Percentiles rank a stretch among this genome's conserved stretches.
Conservation (phyloP, 2,888 invertebrate species). For the Eristalis arbustorum region DNA sequence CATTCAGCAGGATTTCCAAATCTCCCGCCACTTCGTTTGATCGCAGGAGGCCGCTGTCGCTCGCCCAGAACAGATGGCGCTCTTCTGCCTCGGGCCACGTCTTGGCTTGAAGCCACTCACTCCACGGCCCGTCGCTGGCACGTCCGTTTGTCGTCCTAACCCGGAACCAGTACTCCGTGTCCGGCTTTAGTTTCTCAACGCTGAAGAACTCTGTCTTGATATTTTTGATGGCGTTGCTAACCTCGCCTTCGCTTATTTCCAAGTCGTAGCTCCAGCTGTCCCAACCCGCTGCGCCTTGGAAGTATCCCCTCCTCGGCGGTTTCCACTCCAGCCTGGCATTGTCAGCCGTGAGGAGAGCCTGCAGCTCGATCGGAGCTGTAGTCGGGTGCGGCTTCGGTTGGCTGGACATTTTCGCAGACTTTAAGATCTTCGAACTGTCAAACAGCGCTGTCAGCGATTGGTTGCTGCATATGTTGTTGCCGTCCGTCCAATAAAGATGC, state of each 20-base stretch:
- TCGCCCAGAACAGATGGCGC: slow-evolving; percentile 85
- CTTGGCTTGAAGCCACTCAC: slow-evolving; percentile 86
- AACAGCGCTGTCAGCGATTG: slow-evolving; percentile 27
- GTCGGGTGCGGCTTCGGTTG: slow-evolving; percentile 90
- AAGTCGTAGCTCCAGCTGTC: slow-evolving; percentile 78
- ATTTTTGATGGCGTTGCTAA: slow-evolving; percentile 76
- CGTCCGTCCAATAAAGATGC: slow-evolving; percentile 45
- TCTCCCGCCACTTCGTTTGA: slow-evolving; percentile 91
- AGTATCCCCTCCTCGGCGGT: slow-evolving; percentile 84
- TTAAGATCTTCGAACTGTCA: slow-evolving; percentile 34
- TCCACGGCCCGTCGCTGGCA: slow-evolving; percentile 90
- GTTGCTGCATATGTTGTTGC: slow-evolving; percentile 45
- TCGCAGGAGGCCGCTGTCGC: slow-evolving; percentile 87
- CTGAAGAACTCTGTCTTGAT: slow-evolving; percentile 84
- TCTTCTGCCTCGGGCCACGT: slow-evolving; percentile 82
- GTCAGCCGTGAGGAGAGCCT: slow-evolving; percentile 89
- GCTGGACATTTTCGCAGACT: slow-evolving; percentile 15
- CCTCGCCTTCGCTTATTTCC: slow-evolving; percentile 77
- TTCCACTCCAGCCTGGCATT: slow-evolving; percentile 91
- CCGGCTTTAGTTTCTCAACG: slow-evolving; percentile 86
- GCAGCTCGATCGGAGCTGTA: slow-evolving; percentile 88
- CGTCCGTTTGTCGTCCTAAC: slow-evolving; percentile 88
- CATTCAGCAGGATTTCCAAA: slow-evolving; percentile 82
- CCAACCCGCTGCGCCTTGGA: slow-evolving; percentile 86
- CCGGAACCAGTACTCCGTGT: slow-evolving; percentile 88